A percentile compares a stretch with the other conserved stretches of the same genome.
These are phyloP conservation scores for Chaenogobius annularis DNA, from an alignment of 2,113 vertebrate genomes.

Conservation along the genomic window DNA sequence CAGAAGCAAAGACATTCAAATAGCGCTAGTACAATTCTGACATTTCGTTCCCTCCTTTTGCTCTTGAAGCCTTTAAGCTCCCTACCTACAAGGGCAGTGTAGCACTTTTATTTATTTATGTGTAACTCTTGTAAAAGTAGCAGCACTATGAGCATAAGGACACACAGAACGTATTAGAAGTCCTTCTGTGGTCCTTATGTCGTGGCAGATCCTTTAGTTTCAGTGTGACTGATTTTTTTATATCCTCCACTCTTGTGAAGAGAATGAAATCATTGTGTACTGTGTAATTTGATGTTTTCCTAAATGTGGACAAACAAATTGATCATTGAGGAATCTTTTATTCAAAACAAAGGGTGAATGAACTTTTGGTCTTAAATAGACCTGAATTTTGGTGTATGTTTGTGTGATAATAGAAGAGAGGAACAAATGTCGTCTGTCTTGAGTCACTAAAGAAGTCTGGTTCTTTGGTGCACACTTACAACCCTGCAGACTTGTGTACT, in stretches of 20 bases:
- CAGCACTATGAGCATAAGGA: slow-evolving; percentile 40
- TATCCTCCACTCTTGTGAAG: slow-evolving; percentile 50
- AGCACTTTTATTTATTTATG: slow-evolving; percentile 76
- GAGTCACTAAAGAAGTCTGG: slow-evolving; percentile 25
- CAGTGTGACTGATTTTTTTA: slow-evolving; percentile 53
- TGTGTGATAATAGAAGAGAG: slow-evolving; percentile 26
- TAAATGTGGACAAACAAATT: slow-evolving; percentile 27
- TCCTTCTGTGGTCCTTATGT: slow-evolving; percentile 26
- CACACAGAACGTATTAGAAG: slow-evolving; percentile 24
- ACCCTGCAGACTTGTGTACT: background rate
- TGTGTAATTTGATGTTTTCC: slow-evolving; percentile 40
- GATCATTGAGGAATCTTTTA: slow-evolving; percentile 15
- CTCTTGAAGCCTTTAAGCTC: slow-evolving; percentile 54
- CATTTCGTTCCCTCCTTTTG: slow-evolving; percentile 23
- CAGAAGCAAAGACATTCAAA: slow-evolving; percentile 46
- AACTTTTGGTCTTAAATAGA: slow-evolving; percentile 5
- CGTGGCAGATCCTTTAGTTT: slow-evolving; percentile 38
- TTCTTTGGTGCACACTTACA: slow-evolving; percentile 17
- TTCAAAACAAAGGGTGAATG: slow-evolving; percentile 29
- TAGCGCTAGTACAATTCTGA: slow-evolving; percentile 35
- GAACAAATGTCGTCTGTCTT: slow-evolving; percentile 7
- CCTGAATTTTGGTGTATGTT: slow-evolving; percentile 16
- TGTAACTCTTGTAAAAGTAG: slow-evolving; percentile 56
- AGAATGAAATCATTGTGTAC: slow-evolving; percentile 34
- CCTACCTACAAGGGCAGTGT: slow-evolving; percentile 57